Evolutionary conservation across 1,140 invertebrate genomes (phyloP).

Genomic region (Chelonus insularis): DNA sequence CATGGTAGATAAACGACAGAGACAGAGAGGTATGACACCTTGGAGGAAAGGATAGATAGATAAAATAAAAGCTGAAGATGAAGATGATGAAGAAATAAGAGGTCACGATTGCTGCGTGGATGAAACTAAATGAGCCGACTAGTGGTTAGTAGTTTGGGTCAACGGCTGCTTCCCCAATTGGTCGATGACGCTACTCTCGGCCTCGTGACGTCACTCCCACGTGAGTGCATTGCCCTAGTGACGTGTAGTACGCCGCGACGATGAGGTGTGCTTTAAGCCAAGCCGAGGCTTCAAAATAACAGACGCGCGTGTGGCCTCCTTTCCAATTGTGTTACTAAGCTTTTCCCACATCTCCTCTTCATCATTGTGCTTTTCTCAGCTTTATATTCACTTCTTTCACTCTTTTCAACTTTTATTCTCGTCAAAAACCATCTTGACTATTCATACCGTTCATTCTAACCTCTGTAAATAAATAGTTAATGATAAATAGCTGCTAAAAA

Average conservation of each 20-base stretch:
- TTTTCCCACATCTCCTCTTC: background rate
- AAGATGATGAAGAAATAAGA: slow-evolving; percentile 30
- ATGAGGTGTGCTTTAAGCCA: slow-evolving; percentile 14
- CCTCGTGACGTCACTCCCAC: slow-evolving; percentile 50
- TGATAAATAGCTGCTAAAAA: no score
- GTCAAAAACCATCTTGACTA: no score
- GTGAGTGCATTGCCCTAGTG: slow-evolving; percentile 53
- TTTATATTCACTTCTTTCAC: no score
- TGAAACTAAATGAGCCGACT: slow-evolving; percentile 29
- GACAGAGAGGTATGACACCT: no score
- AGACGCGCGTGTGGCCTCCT: slow-evolving; percentile 25
- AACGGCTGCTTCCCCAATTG: slow-evolving; percentile 52
- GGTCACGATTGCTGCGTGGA: slow-evolving; percentile 36
- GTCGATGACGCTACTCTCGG: slow-evolving; percentile 54
- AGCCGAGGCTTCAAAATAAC: slow-evolving; percentile 49
- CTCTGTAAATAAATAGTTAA: no score
- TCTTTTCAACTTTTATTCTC: no score
- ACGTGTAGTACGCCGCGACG: slow-evolving; percentile 39
- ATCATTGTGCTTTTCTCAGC: background rate
- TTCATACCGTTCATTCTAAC: no score
- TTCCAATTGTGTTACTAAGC: background rate
- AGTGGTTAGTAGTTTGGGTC: slow-evolving; percentile 50
- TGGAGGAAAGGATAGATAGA: background rate
- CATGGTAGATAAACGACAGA: no score
- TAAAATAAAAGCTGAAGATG: background rate